Evolutionary conservation across 2,113 vertebrate species (phyloP), one percentile per base, ranked within the genome.

Genomic region (Hippocampus guttulatus): DNA sequence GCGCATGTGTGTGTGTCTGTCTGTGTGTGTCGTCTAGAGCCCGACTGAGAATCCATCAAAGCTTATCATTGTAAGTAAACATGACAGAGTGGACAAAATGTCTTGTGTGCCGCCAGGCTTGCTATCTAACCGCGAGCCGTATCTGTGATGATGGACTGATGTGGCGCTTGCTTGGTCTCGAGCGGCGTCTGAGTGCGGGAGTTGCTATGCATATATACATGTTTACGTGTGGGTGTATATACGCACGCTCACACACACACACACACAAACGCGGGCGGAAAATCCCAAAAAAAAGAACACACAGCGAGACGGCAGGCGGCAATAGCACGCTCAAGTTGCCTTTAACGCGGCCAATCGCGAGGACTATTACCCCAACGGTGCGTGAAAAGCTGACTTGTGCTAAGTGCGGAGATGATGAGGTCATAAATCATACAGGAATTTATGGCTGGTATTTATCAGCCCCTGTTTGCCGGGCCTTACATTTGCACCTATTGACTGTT

Each of bases 41-140:
- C 85, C 55, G 70, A 43, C 73, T 80, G 75, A 25, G 85, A 84
- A 91, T 90, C 89, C 90, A 91, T 89, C 90, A 89, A 85, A 83
- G 84, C 90, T 92, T 91, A 93, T 92, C 89, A 85, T 89, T 89
- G 77, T 88, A 88, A 88, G 87, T 92, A 92, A 93, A 91, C 90
- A 91, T 84, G 88, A 88, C 89, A 90, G 83, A 90, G 86, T 90
- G 91, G 90, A 91, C 90, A 90, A 90, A 92, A 92, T 85, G 89
- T 90, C 88, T 91, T 88, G 83, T 90, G 88, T 75, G 68, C 86
- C 85, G 84, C 82, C 85, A 84, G 88, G 80, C 83, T 77, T 83
- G 79, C 84, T 91, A 90, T 91, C 88, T 91, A 57, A 84, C 82
- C 87, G 70, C 85, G 67, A 75, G 78, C 80, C 86, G 89, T 90